Base-by-base conservation (phyloP, 2,113 vertebrate genomes). In the Limanda limanda region DNA sequence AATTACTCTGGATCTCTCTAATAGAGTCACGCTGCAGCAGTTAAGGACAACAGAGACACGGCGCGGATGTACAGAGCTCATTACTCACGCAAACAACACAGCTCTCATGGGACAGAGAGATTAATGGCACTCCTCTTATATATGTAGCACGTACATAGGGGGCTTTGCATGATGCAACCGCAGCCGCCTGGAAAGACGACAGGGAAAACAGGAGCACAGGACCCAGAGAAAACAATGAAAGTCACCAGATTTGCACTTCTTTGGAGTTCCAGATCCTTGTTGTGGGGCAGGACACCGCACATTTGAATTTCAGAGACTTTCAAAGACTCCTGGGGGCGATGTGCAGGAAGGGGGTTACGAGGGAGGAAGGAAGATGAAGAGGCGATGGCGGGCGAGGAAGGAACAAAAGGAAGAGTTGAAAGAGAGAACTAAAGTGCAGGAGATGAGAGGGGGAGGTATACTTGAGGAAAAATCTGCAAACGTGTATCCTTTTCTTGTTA, bases 51-150 rank as follows among this genome's bases (percentile, higher is more conserved):
- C 78, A 82, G 81, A 79, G 78, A 85, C 84, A 82, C 71, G 21
- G 76, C 24, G 40, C 14, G 27, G 73, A 82, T 5, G 20, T 84
- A 79, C 35, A 42, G 82, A 90, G 78, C 88, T 90, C 87, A 91
- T 93, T 90, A 90, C 86, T 87, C 81, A 92, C 55, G 67, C 77
- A 89, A 87, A 90, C 88, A 86, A 79, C 85, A 42, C 72, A 18
- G 68, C 65, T 83, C 87, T 86, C 82, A 1, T 10, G 61, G 84
- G 89, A 88, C 68, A 27, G 13, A 14, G 71, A 91, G 88, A 92
- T 88, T 79, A 86, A 90, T 90, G 85, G 75, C 70, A 21, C 47
- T 67, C 65, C 64, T 76, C 84, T 76, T 85, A 81, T 85, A 79
- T 10, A 21, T 12, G n/a, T 70, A 68, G 78, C 67, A 45, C 76